phyloP scores from a whole-genome alignment of 1,140 invertebrate species.

The Lordiphosa clarofinis region DNA sequence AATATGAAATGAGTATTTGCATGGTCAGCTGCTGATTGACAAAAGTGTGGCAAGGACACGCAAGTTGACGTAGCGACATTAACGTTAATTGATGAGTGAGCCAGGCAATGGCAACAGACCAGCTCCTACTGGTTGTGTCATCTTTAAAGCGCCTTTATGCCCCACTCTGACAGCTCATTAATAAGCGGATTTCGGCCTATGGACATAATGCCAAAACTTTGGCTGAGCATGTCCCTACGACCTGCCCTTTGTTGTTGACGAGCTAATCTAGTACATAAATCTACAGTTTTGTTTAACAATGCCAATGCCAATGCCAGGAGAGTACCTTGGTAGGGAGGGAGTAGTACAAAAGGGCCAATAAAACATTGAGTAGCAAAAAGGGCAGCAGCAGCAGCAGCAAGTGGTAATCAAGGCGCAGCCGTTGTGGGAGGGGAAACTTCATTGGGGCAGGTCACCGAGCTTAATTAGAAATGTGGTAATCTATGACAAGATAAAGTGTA shows the following conservation, averaged over 20 bases:
- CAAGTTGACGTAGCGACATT: constrained; percentile 39
- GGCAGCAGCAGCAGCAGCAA: neutral
- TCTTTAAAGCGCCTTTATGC: constrained; percentile 18
- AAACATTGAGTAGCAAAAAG: constrained; percentile 5
- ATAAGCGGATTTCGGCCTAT: constrained; percentile 66
- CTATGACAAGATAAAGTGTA: constrained; percentile 20
- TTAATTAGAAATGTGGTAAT: constrained; percentile 50
- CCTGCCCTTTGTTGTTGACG: constrained; percentile 50
- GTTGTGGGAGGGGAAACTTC: constrained; percentile 25
- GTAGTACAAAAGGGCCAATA: constrained; percentile 17
- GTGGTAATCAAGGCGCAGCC: constrained; percentile 1
- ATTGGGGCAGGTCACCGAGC: constrained; percentile 49
- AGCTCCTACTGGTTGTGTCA: constrained; percentile 25
- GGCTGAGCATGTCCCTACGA: constrained; percentile 20
- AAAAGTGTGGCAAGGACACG: constrained; percentile 72
- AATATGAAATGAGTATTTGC: constrained; percentile 70
- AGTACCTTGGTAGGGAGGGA: constrained; percentile 22
- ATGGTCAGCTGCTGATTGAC: constrained; percentile 58
- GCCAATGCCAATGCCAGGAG: constrained; percentile 22
- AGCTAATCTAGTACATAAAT: constrained; percentile 73
- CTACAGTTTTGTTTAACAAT: constrained; percentile 69
- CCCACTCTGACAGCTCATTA: constrained; percentile 63
- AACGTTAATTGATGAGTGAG: constrained; percentile 67
- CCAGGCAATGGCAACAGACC: neutral
- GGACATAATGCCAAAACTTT: constrained; percentile 3